Percentiles rank a stretch among this genome's conserved stretches.
Evolutionary conservation across 92 coral and sea anemone genomes (phyloP).

Genomic region (Phenganax marumi): DNA sequence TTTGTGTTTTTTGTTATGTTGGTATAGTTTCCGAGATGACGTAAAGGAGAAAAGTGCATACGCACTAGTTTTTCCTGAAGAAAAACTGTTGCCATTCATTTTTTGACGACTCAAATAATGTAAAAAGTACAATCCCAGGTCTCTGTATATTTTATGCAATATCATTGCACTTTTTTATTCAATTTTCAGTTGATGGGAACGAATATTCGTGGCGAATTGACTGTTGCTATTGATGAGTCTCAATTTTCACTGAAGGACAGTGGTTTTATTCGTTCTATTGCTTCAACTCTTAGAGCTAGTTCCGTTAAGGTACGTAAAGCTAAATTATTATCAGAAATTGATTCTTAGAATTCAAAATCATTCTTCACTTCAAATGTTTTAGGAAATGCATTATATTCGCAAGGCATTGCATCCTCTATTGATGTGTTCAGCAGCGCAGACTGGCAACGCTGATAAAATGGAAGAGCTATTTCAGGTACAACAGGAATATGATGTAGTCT

Average conservation of each 20-base stretch:
- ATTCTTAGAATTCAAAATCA: background rate
- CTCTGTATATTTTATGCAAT: too few relatives aligned
- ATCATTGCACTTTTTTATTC: background rate
- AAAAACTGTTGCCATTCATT: too few relatives aligned
- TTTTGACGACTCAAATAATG: too few relatives aligned
- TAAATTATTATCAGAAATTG: background rate
- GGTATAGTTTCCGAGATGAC: too few relatives aligned
- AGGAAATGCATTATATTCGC: slow-evolving; percentile 88
- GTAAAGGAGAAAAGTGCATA: too few relatives aligned
- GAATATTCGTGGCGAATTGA: slow-evolving; percentile 88
- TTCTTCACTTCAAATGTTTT: background rate
- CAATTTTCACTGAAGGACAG: slow-evolving; percentile 89
- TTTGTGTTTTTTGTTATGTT: too few relatives aligned
- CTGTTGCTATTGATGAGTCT: slow-evolving; percentile 79
- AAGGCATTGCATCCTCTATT: slow-evolving; percentile 81
- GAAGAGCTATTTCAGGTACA: slow-evolving; percentile 60
- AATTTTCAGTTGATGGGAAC: slow-evolving; percentile 68
- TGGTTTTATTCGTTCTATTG: slow-evolving; percentile 85
- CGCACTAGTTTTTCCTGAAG: too few relatives aligned
- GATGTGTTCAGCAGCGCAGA: slow-evolving; percentile 89
- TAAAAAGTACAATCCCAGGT: too few relatives aligned
- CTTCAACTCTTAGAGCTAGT: slow-evolving; percentile 73
- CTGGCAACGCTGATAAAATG: slow-evolving; percentile 67
- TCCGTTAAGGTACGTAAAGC: slow-evolving; percentile 64
- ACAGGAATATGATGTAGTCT: too few relatives aligned